Evolutionary conservation across 2,797 vertebrate species (phyloP), one percentile per base, ranked within the genome.

Genomic region (Amblyopsis hoosieri): DNA sequence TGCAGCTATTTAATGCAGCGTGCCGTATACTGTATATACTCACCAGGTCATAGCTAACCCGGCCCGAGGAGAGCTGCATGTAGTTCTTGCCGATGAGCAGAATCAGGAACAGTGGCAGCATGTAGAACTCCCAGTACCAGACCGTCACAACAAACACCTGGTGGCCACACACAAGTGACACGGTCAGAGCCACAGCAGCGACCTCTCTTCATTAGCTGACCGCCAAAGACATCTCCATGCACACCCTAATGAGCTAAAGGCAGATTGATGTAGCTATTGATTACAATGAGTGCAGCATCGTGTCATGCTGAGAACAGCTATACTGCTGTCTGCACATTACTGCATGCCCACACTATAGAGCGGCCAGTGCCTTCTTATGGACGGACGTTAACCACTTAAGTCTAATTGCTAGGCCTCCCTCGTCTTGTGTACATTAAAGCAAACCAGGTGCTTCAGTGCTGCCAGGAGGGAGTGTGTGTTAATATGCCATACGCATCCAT

Each of bases 51-150:
- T 94, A 94, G 60, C 71, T 84, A 78, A 84, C 78, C 48, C 92
- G 93, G 57, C 95, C 95, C 0, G 87, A 92, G 0, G 56, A 63
- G 62, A 94, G 63, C 37, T 87, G 90, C 59, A 95, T 65, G 86
- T 96, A 97, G 81, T 96, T 98, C 92, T 96, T 96, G 0, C 81
- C 66, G 65, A 98, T 94, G 67, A 99, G 92, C 64, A 97, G 74
- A 64, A 96, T 78, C 71, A 99, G 74, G 61, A 90, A 92, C 82
- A 98, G 68, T 3, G 98, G 98, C 71, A 99, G 82, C 96, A 99
- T 97, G 87, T 96, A 99, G 63, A 98, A 91, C 60, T 99, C 95
- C 88, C 95, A 94, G 3, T 93, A 91, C 98, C 97, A 99, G 54
- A 99, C 94, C 0, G 93, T 93, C 74, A 96, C 58, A 72, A 99